Evolutionary conservation across 1,140 invertebrate genomes (phyloP).

Genomic region (Anoplolepis gracilipes): DNA sequence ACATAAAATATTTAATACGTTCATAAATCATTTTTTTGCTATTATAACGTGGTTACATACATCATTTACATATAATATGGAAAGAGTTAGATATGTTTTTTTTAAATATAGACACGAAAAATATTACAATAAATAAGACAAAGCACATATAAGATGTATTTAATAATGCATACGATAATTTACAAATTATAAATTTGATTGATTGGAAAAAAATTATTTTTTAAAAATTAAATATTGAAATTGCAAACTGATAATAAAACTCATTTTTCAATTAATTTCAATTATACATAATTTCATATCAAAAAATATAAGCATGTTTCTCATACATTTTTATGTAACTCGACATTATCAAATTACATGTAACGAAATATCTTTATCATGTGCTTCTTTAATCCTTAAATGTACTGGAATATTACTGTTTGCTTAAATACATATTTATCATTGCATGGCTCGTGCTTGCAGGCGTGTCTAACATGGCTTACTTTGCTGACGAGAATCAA

Average conservation of each 20-base stretch:
- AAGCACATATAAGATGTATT: neutral
- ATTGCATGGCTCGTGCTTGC: constrained; percentile 85
- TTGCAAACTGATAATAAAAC: neutral
- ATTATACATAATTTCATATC: neutral
- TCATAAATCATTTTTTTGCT: neutral
- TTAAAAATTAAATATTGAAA: too few relatives aligned
- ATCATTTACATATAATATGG: constrained; percentile 6
- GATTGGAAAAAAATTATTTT: neutral
- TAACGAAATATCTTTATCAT: constrained; percentile 60
- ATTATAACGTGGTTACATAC: neutral
- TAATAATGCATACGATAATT: neutral
- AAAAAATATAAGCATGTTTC: constrained; percentile 34
- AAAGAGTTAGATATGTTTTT: neutral
- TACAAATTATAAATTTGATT: constrained; percentile 14
- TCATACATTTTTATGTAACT: neutral
- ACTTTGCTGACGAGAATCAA: constrained; percentile 87
- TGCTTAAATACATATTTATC: constrained; percentile 84
- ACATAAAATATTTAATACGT: neutral
- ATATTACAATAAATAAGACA: neutral
- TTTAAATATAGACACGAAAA: neutral
- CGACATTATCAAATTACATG: constrained; percentile 1
- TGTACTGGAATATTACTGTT: constrained; percentile 75
- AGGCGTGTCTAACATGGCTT: constrained; percentile 86
- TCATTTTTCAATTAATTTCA: neutral
- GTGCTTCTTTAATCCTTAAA: constrained; percentile 27